Evolutionary conservation across 2,888 invertebrate species (phyloP).

Genomic region (Erynnis tages): DNA sequence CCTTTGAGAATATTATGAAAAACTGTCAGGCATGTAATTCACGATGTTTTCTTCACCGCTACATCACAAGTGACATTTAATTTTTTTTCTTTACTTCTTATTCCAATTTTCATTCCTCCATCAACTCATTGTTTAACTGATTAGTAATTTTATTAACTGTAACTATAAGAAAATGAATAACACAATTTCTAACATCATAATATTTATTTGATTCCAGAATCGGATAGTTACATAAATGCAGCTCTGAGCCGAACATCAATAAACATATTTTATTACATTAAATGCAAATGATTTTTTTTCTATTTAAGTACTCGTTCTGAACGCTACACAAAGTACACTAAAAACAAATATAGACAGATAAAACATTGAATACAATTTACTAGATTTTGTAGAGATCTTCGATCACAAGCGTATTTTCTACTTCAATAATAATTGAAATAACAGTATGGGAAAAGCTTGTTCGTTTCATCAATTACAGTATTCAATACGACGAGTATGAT

Average conservation of each 20-base stretch:
- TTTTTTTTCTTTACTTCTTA: no score
- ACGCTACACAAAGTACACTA: slow-evolving; percentile 42
- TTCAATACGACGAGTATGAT: no score
- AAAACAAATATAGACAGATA: slow-evolving; percentile 7
- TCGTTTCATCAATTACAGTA: no score
- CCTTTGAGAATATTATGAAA: no score
- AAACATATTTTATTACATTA: slow-evolving; percentile 38
- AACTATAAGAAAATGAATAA: slow-evolving; percentile 1
- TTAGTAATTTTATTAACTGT: no score
- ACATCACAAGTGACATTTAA: no score
- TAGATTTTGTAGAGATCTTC: slow-evolving; percentile 8
- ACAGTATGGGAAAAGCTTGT: no score
- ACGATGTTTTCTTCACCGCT: no score
- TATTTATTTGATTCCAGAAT: slow-evolving; percentile 42
- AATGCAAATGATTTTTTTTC: slow-evolving; percentile 36
- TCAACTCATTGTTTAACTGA: no score
- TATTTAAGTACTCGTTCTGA: slow-evolving; percentile 49
- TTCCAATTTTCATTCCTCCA: no score
- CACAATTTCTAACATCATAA: slow-evolving; percentile 49
- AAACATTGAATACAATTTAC: slow-evolving; percentile 8
- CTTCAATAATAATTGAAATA: neutral
- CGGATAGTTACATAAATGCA: slow-evolving; percentile 40
- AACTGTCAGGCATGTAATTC: no score
- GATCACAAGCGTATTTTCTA: slow-evolving; percentile 8
- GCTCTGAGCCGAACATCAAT: slow-evolving; percentile 64